These are phyloP conservation scores for Oceanites oceanicus DNA, from an alignment of 2,113 vertebrate species.

Conservation along the genomic window DNA sequence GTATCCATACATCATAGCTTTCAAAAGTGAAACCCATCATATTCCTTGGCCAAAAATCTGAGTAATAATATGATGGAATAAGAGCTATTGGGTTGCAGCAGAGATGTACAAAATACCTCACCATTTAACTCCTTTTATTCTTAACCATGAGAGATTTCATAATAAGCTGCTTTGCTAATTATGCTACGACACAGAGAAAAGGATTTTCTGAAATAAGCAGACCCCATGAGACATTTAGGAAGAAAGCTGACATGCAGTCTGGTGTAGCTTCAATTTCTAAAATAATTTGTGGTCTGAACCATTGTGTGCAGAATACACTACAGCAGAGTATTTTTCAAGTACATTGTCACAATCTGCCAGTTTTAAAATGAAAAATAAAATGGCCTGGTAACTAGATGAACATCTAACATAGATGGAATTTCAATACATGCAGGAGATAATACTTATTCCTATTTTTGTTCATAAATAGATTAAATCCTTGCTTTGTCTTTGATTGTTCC, in stretches of 20 bases:
- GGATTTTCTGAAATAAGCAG: background rate
- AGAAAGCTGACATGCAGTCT: background rate
- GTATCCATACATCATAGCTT: background rate
- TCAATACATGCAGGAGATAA: background rate
- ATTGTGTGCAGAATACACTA: background rate
- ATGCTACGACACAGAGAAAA: background rate
- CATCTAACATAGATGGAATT: background rate
- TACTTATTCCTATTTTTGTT: background rate
- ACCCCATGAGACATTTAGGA: background rate
- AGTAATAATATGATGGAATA: background rate
- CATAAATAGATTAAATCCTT: slow-evolving; percentile 1
- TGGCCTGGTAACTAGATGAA: background rate
- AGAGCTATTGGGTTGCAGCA: background rate
- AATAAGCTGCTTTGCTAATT: background rate
- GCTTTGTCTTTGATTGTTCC: background rate
- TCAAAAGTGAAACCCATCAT: background rate
- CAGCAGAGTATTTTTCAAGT: background rate
- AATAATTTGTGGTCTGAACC: background rate
- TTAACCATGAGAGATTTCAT: background rate
- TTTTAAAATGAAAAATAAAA: background rate
- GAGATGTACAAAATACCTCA: background rate
- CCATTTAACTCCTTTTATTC: background rate
- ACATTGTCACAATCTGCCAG: background rate
- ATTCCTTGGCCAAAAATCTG: background rate
- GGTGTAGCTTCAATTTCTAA: background rate